Conservation (phyloP, 1,140 invertebrate species). For the Drosophila simulans region DNA sequence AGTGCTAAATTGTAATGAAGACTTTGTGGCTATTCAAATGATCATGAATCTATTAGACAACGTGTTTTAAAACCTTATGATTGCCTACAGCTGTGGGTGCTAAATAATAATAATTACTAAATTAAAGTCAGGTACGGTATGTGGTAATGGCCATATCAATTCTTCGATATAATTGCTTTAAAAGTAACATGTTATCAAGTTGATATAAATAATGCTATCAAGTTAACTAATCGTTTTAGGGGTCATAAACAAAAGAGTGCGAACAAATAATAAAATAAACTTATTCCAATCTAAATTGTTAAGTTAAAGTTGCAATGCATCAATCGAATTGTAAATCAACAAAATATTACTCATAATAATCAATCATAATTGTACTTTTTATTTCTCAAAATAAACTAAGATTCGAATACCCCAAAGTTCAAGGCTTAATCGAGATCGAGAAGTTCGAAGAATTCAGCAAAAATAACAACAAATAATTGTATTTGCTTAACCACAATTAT, state of each 20-base stretch:
- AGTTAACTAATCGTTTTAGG: not conserved
- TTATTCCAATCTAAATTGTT: no score
- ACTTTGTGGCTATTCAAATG: slow-evolving; percentile 31
- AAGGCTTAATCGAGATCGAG: slow-evolving; percentile 14
- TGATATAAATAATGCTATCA: not conserved
- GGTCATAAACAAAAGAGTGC: no score
- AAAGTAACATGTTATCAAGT: not conserved
- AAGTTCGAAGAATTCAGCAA: not conserved
- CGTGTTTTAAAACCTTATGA: slow-evolving; percentile 12
- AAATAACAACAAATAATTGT: not conserved
- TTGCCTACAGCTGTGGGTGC: slow-evolving; percentile 11
- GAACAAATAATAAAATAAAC: no score
- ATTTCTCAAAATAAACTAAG: not conserved
- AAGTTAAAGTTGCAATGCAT: not conserved
- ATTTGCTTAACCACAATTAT: not conserved
- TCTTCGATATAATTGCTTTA: not conserved
- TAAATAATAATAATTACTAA: slow-evolving; percentile 13
- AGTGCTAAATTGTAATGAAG: slow-evolving; percentile 46
- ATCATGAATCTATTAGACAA: slow-evolving; percentile 24
- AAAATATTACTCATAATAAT: not conserved
- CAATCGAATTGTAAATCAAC: no score
- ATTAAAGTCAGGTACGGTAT: slow-evolving; percentile 4
- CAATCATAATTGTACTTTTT: not conserved
- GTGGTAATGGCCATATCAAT: not conserved
- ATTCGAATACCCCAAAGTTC: slow-evolving; percentile 10